phyloP scores from a whole-genome alignment of 2,888 invertebrate genomes.

The Eupithecia centaureata region DNA sequence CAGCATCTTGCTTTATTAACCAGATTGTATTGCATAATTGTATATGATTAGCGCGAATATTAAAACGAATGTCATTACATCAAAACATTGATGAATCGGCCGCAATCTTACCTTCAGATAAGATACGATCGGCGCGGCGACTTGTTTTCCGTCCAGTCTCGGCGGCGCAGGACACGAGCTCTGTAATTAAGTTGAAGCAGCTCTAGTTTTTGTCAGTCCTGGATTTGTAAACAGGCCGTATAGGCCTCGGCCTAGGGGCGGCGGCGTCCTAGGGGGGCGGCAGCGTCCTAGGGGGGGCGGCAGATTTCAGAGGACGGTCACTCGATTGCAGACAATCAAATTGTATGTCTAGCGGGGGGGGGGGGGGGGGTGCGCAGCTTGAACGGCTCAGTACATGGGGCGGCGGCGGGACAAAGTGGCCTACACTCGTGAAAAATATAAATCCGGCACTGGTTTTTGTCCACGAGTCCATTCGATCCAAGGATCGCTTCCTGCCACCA shows the following conservation, averaged over 20 bases:
- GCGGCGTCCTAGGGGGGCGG: too few relatives aligned
- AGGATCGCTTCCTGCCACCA: slow-evolving; percentile 13
- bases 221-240: too few relatives aligned
- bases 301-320: too few relatives aligned
- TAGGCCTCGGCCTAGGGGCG: too few relatives aligned
- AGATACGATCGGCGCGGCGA: too few relatives aligned
- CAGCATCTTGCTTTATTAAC: background rate
- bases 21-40: background rate
- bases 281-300: too few relatives aligned
- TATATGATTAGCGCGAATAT: background rate
- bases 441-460: slow-evolving; percentile 24
- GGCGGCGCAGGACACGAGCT: background rate
- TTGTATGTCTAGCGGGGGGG: too few relatives aligned
- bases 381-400: too few relatives aligned
- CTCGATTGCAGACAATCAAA: too few relatives aligned
- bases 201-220: slow-evolving; percentile 23
- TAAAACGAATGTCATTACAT: background rate
- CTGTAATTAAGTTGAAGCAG: slow-evolving; percentile 20
- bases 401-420: too few relatives aligned
- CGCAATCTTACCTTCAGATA: background rate
- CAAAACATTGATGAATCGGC: background rate
- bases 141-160: slow-evolving; percentile 6
- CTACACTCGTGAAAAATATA: too few relatives aligned
- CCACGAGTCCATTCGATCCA: background rate
- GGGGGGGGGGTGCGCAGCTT: too few relatives aligned